Evolutionary conservation across 2,888 invertebrate genomes (phyloP), one percentile per base, ranked within the genome.

Genomic region (Monoplex corrugatus): DNA sequence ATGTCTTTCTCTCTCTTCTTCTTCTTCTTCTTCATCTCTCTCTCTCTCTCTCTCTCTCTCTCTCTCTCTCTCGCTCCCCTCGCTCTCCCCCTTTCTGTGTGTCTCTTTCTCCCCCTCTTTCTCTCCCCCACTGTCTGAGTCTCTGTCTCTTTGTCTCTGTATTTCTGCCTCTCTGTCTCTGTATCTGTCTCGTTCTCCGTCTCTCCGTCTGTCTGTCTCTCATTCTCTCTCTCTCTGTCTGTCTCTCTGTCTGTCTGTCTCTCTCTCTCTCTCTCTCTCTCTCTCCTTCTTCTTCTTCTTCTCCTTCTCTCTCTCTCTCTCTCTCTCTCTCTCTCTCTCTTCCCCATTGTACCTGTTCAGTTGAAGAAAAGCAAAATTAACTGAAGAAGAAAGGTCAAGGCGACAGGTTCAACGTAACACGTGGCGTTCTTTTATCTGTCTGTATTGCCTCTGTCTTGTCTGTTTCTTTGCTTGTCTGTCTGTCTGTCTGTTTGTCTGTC

Each of bases 81-180:
- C 75, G 8, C 75, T 75, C 23, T 75, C 6, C 6, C 23, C 35
- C 75, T 75, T 5, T 75, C 75, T 75, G 32, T 75, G 23, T 32
- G 75, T 75, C 35, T 75, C 35, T 75, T 2, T 75, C 32, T 75
- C 75, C 13, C 35, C 35, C 32, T 35, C 32, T 75, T 35, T 35
- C 35, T 75, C 10, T 10, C 10, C 50, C 19, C 50, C 50, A 50
- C 19, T 50, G 19, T 50, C 10, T 50, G 19, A 50, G 19, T 75
- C 35, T 75, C 6, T 19, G 8, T 35, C 35, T 35, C 32, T 75
- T 5, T 75, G 8, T 19, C 8, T 75, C 35, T 75, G 3, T 35
- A 43, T 86, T 63, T 89, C 43, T 23, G 28, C 6, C 84, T 28
- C 19, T 80, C 87, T 43, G 35, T n/a, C 3, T 80, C 38, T 19